Base-by-base conservation (phyloP, 1,140 invertebrate genomes). In the Trichomalopsis sarcophagae region DNA sequence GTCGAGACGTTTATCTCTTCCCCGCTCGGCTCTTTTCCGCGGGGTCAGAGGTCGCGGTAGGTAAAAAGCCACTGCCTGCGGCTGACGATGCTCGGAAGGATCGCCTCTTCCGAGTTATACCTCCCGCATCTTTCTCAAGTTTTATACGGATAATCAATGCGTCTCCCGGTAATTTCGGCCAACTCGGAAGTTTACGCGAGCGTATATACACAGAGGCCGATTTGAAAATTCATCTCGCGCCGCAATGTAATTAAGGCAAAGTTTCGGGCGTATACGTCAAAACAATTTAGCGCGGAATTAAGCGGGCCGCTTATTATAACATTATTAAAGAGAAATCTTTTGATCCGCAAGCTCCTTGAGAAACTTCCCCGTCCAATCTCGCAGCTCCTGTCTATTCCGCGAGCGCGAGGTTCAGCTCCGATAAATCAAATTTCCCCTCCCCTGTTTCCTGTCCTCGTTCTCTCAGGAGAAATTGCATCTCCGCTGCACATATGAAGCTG, bases 221-320 rank as follows among this genome's bases (percentile, higher is more conserved):
- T 17, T 21, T 47, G n/a, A 3, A n/a, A 47, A 21, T 14, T 36
- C 76, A 17, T 44, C 50, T 55, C 50, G 1, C 50, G 13, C 13
- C 50, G 50, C 50, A 55, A 55, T 14, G 14, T 55, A 55, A 17
- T 55, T 55, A 55, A 55, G 50, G 50, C 50, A 55, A 55, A 55
- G 50, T 55, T 55, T 55, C 4, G 50, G 7, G 40, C 40, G 40
- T 13, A n/a, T 50, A 40, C 13, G 47, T 17, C 23, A 62, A 75
- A 82, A 82, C 44, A 82, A 75, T 75, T 82, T 74, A 62, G 5
- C 14, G n/a, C 13, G 47, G 66, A 82, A 82, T 82, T 82, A 82
- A 74, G 47, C 69, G 3, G 14, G 0, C 27, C 14, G 23, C 9
- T 75, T 66, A 74, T 50, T 81, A 75, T 82, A 75, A 74, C 30